These are phyloP conservation scores for Rambutsinella grinnellia DNA, from an alignment of 2,888 invertebrate species.

Conservation along the genomic window DNA sequence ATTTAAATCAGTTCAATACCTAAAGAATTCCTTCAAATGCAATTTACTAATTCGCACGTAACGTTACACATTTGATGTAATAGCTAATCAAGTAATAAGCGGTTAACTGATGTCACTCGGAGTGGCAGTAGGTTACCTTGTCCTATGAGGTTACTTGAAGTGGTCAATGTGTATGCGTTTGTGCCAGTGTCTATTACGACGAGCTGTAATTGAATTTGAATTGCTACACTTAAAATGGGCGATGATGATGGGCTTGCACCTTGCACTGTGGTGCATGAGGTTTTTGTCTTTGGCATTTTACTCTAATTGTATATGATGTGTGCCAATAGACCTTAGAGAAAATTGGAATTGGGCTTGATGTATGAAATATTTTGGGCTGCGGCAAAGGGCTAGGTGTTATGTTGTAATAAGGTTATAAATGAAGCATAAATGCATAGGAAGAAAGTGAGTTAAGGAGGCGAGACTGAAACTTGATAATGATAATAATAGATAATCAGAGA, in stretches of 20 bases:
- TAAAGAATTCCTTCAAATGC: no score
- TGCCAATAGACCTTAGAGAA: neutral
- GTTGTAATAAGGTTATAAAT: neutral
- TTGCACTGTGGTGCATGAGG: neutral
- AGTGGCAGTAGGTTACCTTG: neutral
- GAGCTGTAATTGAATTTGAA: neutral
- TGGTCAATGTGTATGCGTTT: neutral
- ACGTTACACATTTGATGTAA: neutral
- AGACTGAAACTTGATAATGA: no score
- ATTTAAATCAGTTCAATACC: no score
- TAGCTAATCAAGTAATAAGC: neutral
- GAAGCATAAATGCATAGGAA: neutral
- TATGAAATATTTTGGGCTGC: neutral
- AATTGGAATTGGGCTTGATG: neutral
- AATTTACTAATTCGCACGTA: no score
- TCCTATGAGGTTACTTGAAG: neutral
- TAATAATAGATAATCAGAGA: no score
- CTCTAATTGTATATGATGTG: neutral
- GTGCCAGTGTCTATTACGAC: neutral
- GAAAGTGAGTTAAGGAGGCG: neutral
- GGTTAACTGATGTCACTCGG: neutral
- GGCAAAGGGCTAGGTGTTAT: neutral
- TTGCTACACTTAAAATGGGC: neutral
- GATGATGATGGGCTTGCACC: neutral
- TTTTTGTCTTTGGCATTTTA: neutral